Percentiles rank a stretch among this genome's conserved stretches.
phyloP scores from a whole-genome alignment of 2,113 vertebrate species.

The Cromileptes altivelis region DNA sequence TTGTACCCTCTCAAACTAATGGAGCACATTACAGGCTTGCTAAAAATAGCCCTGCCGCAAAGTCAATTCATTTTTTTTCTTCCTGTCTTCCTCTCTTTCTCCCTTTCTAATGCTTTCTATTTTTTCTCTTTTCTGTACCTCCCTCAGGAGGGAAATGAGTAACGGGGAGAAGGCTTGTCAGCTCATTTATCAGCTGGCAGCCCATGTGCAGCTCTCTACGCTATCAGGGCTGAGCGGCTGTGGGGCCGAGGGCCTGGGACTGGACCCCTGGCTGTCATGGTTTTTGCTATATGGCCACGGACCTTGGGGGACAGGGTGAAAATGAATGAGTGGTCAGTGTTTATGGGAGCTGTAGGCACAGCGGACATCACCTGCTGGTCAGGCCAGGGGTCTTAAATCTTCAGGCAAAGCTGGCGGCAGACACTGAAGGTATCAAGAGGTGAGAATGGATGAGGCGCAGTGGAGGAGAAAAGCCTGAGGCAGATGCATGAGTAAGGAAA shows the following conservation, averaged over 20 bases:
- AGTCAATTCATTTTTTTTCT: slow-evolving; percentile 68
- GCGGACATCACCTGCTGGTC: slow-evolving; percentile 34
- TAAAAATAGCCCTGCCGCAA: slow-evolving; percentile 81
- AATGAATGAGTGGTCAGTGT: slow-evolving; percentile 52
- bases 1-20: slow-evolving; percentile 73
- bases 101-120: slow-evolving; percentile 59
- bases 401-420: slow-evolving; percentile 32
- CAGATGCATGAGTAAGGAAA: slow-evolving; percentile 21
- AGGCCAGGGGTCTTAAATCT: slow-evolving; percentile 52
- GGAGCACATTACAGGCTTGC: slow-evolving; percentile 78
- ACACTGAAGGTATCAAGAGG: slow-evolving; percentile 27
- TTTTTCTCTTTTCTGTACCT: slow-evolving; percentile 58
- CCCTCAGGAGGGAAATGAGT: slow-evolving; percentile 76
- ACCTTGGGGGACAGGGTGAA: slow-evolving; percentile 31
- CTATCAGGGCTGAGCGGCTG: slow-evolving; percentile 57
- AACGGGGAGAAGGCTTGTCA: slow-evolving; percentile 76
- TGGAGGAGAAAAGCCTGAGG: slow-evolving; percentile 21
- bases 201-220: slow-evolving; percentile 50
- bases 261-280: slow-evolving; percentile 33
- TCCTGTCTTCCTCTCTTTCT: slow-evolving; percentile 46
- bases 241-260: slow-evolving; percentile 43
- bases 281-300: slow-evolving; percentile 26
- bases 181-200: slow-evolving; percentile 83
- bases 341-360: slow-evolving; percentile 31
- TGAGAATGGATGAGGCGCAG: slow-evolving; percentile 29